Evolutionary conservation across 2,797 vertebrate species (phyloP).

Genomic region (Chiloscyllium punctatum): DNA sequence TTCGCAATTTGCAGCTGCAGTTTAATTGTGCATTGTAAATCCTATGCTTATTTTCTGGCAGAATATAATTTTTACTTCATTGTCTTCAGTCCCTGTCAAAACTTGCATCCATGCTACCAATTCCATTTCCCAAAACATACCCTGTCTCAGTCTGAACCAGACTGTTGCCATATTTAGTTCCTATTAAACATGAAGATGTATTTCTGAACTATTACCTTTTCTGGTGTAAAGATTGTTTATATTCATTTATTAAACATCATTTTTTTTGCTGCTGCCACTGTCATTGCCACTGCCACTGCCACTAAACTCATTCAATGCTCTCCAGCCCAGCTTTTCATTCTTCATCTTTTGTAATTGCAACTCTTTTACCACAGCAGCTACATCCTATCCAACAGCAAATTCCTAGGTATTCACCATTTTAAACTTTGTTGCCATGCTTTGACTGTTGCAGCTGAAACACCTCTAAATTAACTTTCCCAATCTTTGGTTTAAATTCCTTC

Average conservation of each 20-base stretch:
- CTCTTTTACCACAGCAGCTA: not conserved
- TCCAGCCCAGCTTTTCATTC: not conserved
- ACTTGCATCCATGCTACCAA: not conserved
- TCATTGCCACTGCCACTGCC: not conserved
- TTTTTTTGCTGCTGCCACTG: not conserved
- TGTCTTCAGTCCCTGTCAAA: not conserved
- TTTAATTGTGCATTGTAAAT: too few relatives aligned
- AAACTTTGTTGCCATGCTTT: not conserved
- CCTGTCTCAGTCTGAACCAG: not conserved
- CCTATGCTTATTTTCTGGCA: too few relatives aligned
- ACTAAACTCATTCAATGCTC: not conserved
- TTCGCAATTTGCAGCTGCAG: too few relatives aligned
- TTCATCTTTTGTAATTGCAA: not conserved
- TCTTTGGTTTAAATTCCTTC: not conserved
- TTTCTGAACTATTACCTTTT: not conserved
- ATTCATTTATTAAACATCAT: not conserved
- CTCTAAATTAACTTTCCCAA: not conserved
- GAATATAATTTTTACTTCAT: too few relatives aligned
- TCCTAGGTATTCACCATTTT: not conserved
- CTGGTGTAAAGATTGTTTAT: not conserved
- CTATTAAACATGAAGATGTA: not conserved
- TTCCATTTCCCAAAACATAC: not conserved
- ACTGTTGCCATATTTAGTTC: not conserved
- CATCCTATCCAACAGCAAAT: not conserved
- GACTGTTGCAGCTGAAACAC: not conserved